Percentiles rank a stretch among this genome's conserved stretches.
Evolutionary conservation across 1,140 invertebrate genomes (phyloP).

Genomic region (Dreissena polymorpha): DNA sequence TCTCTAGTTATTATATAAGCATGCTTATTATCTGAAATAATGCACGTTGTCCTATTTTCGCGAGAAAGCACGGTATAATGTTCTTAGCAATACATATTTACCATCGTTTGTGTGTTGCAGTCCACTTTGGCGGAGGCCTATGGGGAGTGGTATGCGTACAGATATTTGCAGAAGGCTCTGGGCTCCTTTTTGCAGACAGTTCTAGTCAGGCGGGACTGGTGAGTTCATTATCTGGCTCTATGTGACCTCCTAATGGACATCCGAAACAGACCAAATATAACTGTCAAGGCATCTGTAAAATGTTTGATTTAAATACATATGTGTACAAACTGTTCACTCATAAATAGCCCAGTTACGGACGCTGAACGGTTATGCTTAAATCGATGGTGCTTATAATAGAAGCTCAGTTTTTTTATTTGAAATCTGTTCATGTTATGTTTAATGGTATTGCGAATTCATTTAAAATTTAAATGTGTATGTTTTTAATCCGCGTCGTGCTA

Average conservation of each 20-base stretch:
- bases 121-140: conserved; percentile 29
- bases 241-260: background rate
- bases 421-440: background rate
- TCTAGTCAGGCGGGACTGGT: background rate
- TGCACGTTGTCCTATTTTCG: too few species aligned
- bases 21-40: too few species aligned
- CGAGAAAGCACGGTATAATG: too few species aligned
- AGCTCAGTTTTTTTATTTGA: background rate
- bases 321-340: background rate
- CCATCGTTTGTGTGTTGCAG: background rate
- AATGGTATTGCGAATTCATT: background rate
- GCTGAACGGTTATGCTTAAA: background rate
- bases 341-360: background rate
- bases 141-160: conserved; percentile 15
- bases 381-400: background rate
- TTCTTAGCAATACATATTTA: too few species aligned
- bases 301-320: too few species aligned
- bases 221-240: background rate
- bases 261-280: background rate
- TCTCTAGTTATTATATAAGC: too few species aligned
- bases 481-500: too few species aligned
- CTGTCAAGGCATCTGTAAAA: too few species aligned
- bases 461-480: too few species aligned
- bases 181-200: conserved; percentile 20
- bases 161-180: background rate